Base-by-base conservation (phyloP, 23 tunicate genomes). In the Phallusia fumigata region DNA sequence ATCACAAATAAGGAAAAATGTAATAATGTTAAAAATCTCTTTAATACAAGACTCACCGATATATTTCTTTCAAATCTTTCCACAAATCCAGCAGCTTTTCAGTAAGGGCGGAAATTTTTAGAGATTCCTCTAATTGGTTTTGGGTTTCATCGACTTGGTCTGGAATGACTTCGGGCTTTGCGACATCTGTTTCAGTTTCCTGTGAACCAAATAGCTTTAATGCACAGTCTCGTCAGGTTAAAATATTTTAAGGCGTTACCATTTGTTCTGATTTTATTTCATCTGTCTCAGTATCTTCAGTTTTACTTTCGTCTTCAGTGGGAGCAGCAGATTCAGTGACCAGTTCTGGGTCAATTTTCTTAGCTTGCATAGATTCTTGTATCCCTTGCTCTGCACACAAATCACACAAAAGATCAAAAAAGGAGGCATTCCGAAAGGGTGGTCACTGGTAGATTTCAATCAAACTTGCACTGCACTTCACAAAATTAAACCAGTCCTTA, bases 51-150 rank as follows among this genome's bases (percentile, higher is more conserved):
- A 3, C 69, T 33, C 18, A 94, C 98, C 94, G 82, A 88, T 94
- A 94, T 0, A 94, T 86, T 75, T 94, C 98, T 79, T 89, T 89
- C 64, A 94, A 80, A 83, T 94, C 87, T 53, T 89, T 94, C 98
- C 98, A 94, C 33, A 75, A 79, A 35, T 86, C 83, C 0, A 94
- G 85, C 11, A 94, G 77, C 15, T 49, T 32, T 31, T 53, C 80
- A n/a, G 89, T 49, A 11, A 73, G 81, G n/a, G 35, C 12, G 0
- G 72, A 30, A 32, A 84, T 36, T 79, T 69, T 45, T 19, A 10
- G 35, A 28, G 74, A 58, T 24, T 2, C 13, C 30, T 80, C 80
- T 6, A 83, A 40, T 0, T 45, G 34, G 0, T 35, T 34, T 8
- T 24, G 6, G 12, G 45, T 74, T 30, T 87, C 76, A 21, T 58